Conservation (phyloP, 35 echinoderm and acorn worm species). For the Anneissia japonica region DNA sequence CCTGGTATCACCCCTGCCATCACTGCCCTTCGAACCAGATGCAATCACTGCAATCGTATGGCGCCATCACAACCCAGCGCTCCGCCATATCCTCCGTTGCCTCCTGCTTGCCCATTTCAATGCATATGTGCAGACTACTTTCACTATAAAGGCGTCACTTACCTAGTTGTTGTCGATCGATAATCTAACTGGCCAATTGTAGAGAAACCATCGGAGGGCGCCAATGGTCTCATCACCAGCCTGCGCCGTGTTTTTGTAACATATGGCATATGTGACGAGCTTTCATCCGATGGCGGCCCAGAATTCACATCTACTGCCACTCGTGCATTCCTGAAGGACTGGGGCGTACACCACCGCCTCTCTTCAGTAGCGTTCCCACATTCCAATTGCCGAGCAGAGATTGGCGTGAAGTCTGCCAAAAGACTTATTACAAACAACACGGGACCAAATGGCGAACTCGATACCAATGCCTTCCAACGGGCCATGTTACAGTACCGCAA, state of each 20-base stretch:
- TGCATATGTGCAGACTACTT: slow-evolving; percentile 40
- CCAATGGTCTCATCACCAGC: slow-evolving; percentile 19
- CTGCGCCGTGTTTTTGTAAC: slow-evolving; percentile 26
- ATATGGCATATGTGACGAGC: slow-evolving; percentile 13
- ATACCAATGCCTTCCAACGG: slow-evolving; percentile 30
- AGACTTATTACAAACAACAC: slow-evolving; percentile 43
- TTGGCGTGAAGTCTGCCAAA: slow-evolving; percentile 36
- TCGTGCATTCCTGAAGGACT: neutral
- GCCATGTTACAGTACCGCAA: slow-evolving; percentile 38
- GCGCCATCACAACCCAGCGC: slow-evolving; percentile 22
- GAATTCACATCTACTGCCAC: slow-evolving; percentile 21
- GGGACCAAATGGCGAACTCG: slow-evolving; percentile 8
- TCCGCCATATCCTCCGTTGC: slow-evolving; percentile 9
- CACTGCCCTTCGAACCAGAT: neutral
- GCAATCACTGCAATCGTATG: slow-evolving; percentile 32
- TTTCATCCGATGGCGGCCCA: slow-evolving; percentile 21
- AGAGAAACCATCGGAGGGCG: neutral
- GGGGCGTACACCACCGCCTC: slow-evolving; percentile 33
- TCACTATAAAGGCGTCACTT: slow-evolving; percentile 18
- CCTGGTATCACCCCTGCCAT: slow-evolving; percentile 32
- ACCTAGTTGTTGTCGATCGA: slow-evolving; percentile 21
- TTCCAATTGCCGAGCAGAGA: slow-evolving; percentile 28
- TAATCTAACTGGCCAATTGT: slow-evolving; percentile 35
- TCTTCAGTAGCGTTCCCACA: slow-evolving; percentile 26
- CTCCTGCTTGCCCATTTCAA: slow-evolving; percentile 44